Percentiles rank a stretch among this genome's conserved stretches.
Conservation (phyloP, 1,140 invertebrate genomes). For the Aphelinus certus region DNA sequence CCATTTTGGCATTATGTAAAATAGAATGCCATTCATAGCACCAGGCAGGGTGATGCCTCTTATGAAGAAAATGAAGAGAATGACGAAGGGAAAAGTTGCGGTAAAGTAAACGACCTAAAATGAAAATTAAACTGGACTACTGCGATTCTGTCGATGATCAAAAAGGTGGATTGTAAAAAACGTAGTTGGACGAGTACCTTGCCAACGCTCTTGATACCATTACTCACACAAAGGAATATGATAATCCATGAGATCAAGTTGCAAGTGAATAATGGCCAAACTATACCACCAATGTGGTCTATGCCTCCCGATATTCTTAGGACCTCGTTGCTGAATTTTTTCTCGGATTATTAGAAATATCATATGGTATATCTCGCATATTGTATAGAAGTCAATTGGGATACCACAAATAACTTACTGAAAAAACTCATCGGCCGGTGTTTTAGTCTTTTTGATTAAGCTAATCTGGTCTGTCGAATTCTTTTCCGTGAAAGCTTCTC, state of each 20-base stretch:
- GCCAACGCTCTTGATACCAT: constrained; percentile 81
- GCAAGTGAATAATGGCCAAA: constrained; percentile 76
- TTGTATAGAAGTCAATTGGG: not conserved
- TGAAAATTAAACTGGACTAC: not conserved
- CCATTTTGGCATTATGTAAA: constrained; percentile 88
- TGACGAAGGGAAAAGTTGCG: constrained; percentile 85
- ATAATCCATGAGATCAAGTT: constrained; percentile 80
- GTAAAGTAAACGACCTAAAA: constrained; percentile 84
- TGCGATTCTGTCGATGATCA: too few species aligned
- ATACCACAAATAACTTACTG: constrained; percentile 70
- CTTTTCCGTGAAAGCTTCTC: constrained; percentile 40
- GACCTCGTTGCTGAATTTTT: constrained; percentile 72
- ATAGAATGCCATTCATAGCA: constrained; percentile 78
- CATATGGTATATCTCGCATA: too few species aligned
- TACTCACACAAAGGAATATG: constrained; percentile 82
- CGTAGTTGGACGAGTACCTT: constrained; percentile 62
- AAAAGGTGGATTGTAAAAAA: too few species aligned
- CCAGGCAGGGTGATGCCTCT: constrained; percentile 82
- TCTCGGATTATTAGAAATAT: too few species aligned
- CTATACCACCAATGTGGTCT: constrained; percentile 74
- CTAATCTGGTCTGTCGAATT: constrained; percentile 50
- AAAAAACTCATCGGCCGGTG: constrained; percentile 86
- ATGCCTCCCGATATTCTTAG: constrained; percentile 74
- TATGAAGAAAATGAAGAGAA: constrained; percentile 77
- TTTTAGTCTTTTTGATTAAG: constrained; percentile 62